phyloP scores from a whole-genome alignment of 2,888 invertebrate species.

The Electrophaes corylata region DNA sequence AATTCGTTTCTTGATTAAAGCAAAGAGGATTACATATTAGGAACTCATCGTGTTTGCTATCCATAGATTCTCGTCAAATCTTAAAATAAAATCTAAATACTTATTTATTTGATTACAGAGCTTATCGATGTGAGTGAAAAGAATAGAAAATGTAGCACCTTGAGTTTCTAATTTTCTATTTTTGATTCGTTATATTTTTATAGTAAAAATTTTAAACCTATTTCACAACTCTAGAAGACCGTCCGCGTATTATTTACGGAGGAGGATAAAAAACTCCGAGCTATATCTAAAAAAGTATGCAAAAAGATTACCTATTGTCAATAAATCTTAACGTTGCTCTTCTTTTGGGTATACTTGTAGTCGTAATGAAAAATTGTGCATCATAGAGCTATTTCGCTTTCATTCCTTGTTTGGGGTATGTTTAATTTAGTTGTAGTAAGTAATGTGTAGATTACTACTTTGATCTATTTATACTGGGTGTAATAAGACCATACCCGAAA shows the following conservation, averaged over 20 bases:
- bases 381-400: conserved; percentile 33
- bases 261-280: conserved; percentile 11
- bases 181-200: conserved; percentile 16
- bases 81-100: neutral
- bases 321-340: conserved; percentile 40
- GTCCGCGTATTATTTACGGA: conserved; percentile 24
- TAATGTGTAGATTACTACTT: neutral
- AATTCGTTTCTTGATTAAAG: conserved; percentile 1
- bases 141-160: neutral
- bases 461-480: conserved; percentile 3
- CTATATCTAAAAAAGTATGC: conserved; percentile 15
- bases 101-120: conserved; percentile 3
- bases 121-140: conserved; percentile 1
- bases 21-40: neutral
- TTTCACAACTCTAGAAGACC: conserved; percentile 17
- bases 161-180: conserved; percentile 5
- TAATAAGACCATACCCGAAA: too few relatives aligned
- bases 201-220: conserved; percentile 12
- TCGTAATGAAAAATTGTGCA: conserved; percentile 20
- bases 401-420: conserved; percentile 38
- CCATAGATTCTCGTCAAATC: neutral
- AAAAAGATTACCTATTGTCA: conserved; percentile 4
- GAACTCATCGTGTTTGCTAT: conserved; percentile 2
- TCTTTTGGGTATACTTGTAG: conserved; percentile 12
- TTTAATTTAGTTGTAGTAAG: conserved; percentile 17